These are phyloP conservation scores for Pterocles burchelli DNA, from an alignment of 2,113 vertebrate genomes.

Conservation along the genomic window DNA sequence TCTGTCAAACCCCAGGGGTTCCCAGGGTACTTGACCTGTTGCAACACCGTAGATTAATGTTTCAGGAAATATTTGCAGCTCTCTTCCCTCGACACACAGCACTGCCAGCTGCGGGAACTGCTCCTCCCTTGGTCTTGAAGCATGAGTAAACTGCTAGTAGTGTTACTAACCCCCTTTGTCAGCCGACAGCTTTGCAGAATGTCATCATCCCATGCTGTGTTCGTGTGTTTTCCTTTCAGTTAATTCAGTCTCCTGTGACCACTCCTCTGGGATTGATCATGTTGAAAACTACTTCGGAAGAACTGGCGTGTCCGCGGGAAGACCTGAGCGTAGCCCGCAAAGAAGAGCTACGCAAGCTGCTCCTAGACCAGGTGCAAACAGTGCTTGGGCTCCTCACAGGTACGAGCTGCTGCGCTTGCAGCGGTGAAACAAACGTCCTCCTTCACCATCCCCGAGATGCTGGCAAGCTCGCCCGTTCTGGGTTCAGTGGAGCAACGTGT, in stretches of 20 bases:
- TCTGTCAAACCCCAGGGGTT: not conserved
- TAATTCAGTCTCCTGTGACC: constrained; percentile 92
- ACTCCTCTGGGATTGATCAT: constrained; percentile 92
- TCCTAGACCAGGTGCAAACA: constrained; percentile 94
- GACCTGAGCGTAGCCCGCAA: constrained; percentile 94
- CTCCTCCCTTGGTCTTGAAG: rapidly evolving
- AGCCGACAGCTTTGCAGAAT: not conserved
- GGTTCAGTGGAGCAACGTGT: rapidly evolving
- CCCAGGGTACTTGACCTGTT: not conserved
- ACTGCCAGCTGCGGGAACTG: not conserved
- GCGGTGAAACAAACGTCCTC: not conserved
- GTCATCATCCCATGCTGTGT: rapidly evolving
- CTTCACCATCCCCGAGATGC: not conserved
- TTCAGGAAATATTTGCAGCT: not conserved
- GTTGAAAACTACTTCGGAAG: constrained; percentile 97
- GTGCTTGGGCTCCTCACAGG: constrained; percentile 94
- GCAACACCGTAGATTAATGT: rapidly evolving
- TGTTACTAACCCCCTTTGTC: not conserved
- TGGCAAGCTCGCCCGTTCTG: rapidly evolving
- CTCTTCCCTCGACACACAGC: rapidly evolving
- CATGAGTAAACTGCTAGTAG: not conserved
- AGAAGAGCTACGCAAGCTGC: constrained; percentile 93
- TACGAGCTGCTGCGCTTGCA: not conserved
- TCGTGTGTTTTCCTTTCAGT: constrained; percentile 63
- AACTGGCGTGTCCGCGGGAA: constrained; percentile 94